phyloP scores from a whole-genome alignment of 2,888 invertebrate genomes.

The Abrostola tripartita region DNA sequence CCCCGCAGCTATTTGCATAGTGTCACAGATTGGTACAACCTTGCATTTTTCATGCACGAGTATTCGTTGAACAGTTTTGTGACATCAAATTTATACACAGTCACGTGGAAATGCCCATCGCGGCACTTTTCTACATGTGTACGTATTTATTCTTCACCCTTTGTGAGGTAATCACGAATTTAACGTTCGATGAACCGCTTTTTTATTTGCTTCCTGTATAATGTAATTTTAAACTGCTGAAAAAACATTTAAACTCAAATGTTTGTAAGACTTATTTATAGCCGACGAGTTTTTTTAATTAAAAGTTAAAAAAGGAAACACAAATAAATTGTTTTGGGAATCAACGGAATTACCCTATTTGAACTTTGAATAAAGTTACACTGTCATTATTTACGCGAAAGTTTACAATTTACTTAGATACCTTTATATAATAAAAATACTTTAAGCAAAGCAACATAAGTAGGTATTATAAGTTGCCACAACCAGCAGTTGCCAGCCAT shows the following conservation, averaged over 20 bases:
- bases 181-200: constrained; percentile 34
- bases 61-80: constrained; percentile 67
- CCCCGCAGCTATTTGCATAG: constrained; percentile 76
- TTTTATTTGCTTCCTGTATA: constrained; percentile 32
- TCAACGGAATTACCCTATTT: constrained; percentile 17
- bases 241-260: constrained; percentile 24
- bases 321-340: constrained; percentile 22
- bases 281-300: constrained; percentile 41
- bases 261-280: constrained; percentile 34
- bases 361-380: constrained; percentile 1
- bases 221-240: constrained; percentile 31
- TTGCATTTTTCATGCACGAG: constrained; percentile 72
- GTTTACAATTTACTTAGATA: too few species aligned
- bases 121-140: constrained; percentile 49
- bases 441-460: too few species aligned
- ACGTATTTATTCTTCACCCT: constrained; percentile 47
- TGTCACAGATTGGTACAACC: constrained; percentile 74
- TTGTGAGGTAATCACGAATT: constrained; percentile 33
- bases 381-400: too few species aligned
- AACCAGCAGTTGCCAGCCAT: too few species aligned
- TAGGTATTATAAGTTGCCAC: neutral
- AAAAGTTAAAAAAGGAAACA: constrained; percentile 29
- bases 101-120: constrained; percentile 59
- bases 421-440: too few species aligned
- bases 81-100: constrained; percentile 65